phyloP scores from a whole-genome alignment of 2,797 vertebrate species.

The Paedocypris micromegethes region DNA sequence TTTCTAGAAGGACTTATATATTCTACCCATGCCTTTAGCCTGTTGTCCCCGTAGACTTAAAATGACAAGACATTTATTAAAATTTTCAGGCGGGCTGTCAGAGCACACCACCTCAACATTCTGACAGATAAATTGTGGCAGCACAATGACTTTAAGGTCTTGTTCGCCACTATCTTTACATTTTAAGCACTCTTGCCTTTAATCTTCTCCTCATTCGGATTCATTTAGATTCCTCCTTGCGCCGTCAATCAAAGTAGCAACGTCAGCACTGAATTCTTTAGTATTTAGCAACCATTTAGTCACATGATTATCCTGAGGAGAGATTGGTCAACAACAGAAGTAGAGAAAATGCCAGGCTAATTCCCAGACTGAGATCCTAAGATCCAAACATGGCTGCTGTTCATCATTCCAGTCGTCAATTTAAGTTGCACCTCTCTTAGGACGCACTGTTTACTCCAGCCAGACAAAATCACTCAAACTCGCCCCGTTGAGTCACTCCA shows the following conservation, averaged over 20 bases:
- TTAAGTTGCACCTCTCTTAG: conserved; percentile 33
- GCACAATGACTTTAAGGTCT: conserved; percentile 26
- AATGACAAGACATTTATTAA: conserved; percentile 44
- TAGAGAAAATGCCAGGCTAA: background rate
- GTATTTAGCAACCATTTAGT: too few relatives aligned
- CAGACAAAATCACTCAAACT: conserved; percentile 40
- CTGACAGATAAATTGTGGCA: conserved; percentile 28
- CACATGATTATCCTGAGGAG: background rate
- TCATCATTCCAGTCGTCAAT: conserved; percentile 15
- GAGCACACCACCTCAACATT: conserved; percentile 21
- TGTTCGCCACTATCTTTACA: conserved; percentile 19
- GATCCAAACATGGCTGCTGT: background rate
- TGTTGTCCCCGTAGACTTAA: conserved; percentile 5
- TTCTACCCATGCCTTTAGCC: conserved; percentile 19
- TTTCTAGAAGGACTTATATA: background rate
- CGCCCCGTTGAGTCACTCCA: conserved; percentile 33
- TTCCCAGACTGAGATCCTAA: background rate
- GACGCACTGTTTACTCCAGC: conserved; percentile 45
- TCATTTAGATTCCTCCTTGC: conserved; percentile 5
- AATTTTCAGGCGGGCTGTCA: conserved; percentile 36
- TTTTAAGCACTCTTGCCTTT: conserved; percentile 19
- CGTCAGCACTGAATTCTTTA: background rate
- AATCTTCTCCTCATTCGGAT: background rate
- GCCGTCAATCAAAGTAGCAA: background rate
- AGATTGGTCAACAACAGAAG: background rate